Base-by-base conservation (phyloP, 2,113 vertebrate genomes). In the Gymnobelideus leadbeateri region DNA sequence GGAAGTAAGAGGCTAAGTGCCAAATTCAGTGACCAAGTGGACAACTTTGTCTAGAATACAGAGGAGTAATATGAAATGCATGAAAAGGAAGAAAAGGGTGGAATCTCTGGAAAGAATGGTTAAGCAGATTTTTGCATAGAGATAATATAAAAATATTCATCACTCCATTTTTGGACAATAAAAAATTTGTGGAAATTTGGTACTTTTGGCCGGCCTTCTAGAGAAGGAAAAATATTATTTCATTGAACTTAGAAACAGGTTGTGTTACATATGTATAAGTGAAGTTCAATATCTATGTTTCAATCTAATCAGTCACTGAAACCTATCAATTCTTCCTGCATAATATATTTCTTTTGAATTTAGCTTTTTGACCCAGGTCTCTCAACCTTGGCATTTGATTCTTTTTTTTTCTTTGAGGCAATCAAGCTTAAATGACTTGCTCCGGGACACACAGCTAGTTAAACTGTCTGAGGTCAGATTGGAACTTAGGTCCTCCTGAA, bases 141-240 rank as follows among this genome's bases (percentile, higher is more conserved):
- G 37, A 43, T n/a, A 43, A 84, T 43, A 43, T 16, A 84, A 77
- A 84, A 21, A 43, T 28, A 68, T 68, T 31, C 3, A 68, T 68
- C 12, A 89, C 14, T n/a, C 25, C 19, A 46, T 16, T 31, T 43
- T 24, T 94, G 11, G 11, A 3, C 50, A 91, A 55, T 8, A 92
- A 21, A 12, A 61, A 16, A 68, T 57, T 94, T 5, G 55, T 50
- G 31, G 1, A 51, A 0, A 26, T 77, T 57, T 93, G 47, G 89
- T 43, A 53, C 47, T 46, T 91, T 95, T 21, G 52, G 0, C 25
- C 89, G 90, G 4, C 49, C 55, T 95, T 93, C 46, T 91, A 94
- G 43, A 93, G 52, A 93, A 94, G 43, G 37, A 91, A 95, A 77
- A 91, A 21, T 51, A 68, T 43, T 84, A 43, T 84, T 84, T 21